Percentiles rank a stretch among this genome's conserved stretches.
phyloP scores from a whole-genome alignment of 2,797 vertebrate species.

The Gobio occitaniae region DNA sequence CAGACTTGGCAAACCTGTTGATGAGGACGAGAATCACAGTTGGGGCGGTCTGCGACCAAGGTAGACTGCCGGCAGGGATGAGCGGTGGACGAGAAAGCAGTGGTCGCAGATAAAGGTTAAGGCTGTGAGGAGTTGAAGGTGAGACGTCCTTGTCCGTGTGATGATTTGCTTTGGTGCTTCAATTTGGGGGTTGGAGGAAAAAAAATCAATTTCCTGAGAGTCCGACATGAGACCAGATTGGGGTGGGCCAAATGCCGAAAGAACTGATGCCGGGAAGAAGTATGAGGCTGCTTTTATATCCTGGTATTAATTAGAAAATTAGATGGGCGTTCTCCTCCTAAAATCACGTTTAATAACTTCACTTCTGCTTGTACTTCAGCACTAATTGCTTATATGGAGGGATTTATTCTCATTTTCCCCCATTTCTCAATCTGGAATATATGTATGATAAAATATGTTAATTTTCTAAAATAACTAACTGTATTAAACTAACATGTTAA shows the following conservation, averaged over 20 bases:
- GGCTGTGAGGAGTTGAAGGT: neutral
- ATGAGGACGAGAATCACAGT: neutral
- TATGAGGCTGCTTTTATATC: neutral
- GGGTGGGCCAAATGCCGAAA: neutral
- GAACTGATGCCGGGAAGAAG: neutral
- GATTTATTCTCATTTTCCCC: neutral
- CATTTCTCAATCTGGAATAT: neutral
- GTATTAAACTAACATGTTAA: conserved; percentile 4
- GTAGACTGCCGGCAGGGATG: neutral
- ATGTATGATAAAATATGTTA: neutral
- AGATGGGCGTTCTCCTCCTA: neutral
- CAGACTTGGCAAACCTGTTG: neutral
- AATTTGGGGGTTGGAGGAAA: neutral
- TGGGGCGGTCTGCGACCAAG: neutral
- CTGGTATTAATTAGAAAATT: neutral
- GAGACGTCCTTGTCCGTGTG: neutral
- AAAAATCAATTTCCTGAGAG: neutral
- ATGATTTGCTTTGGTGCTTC: neutral
- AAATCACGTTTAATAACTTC: neutral
- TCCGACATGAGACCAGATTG: neutral
- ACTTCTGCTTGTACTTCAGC: neutral
- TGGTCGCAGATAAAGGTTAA: neutral
- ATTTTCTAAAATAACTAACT: neutral
- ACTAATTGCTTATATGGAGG: neutral
- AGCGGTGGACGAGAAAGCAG: neutral